Percentiles rank a stretch among this genome's conserved stretches.
Conservation (phyloP, 2,797 vertebrate species). For the Capromys pilorides region DNA sequence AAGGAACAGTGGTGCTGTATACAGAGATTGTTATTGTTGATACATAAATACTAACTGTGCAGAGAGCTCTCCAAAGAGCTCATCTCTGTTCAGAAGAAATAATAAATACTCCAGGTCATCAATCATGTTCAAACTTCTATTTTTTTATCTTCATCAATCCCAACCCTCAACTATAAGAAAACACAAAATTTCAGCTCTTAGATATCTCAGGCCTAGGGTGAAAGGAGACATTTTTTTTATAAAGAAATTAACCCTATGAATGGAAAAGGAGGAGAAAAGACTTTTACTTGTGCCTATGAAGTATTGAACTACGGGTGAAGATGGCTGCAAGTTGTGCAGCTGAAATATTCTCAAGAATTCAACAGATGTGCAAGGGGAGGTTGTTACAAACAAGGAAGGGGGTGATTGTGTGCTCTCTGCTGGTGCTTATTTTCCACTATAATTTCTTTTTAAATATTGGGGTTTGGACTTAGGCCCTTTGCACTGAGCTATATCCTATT, state of each 20-base stretch:
- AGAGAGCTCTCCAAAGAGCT: background rate
- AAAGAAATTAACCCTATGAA: background rate
- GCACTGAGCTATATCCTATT: background rate
- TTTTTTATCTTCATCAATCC: background rate
- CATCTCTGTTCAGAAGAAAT: constrained; percentile 16
- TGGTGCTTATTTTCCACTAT: background rate
- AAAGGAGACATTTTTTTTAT: background rate
- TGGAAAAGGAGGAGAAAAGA: background rate
- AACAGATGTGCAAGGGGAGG: background rate
- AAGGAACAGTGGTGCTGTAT: background rate
- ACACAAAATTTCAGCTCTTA: background rate
- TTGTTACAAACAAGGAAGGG: background rate
- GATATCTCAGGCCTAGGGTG: background rate
- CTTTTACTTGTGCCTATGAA: background rate
- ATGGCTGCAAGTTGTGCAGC: background rate
- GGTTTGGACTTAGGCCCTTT: background rate
- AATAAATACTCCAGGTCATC: background rate
- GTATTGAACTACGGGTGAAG: background rate
- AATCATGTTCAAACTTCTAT: background rate
- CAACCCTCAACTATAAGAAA: background rate
- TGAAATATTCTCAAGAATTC: background rate
- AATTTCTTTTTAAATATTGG: background rate
- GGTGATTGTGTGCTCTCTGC: background rate
- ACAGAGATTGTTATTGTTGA: background rate
- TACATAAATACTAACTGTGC: background rate